These are phyloP conservation scores for Muscicapa adusta DNA, from an alignment of 2,113 vertebrate species.

Conservation along the genomic window DNA sequence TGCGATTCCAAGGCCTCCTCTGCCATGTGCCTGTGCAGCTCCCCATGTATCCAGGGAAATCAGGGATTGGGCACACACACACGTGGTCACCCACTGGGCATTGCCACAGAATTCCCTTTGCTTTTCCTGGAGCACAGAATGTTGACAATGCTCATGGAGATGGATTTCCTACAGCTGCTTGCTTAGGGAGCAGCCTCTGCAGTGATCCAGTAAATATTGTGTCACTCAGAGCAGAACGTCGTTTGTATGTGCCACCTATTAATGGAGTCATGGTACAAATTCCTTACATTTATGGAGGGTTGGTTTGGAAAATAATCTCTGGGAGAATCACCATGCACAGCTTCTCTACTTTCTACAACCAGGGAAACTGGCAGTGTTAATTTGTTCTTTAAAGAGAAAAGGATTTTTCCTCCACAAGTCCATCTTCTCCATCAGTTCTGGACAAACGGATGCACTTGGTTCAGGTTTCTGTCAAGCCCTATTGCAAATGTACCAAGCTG, in stretches of 20 bases:
- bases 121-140: not conserved
- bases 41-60: not conserved
- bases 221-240: not conserved
- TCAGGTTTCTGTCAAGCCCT: not conserved
- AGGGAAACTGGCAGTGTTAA: not conserved
- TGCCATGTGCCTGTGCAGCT: not conserved
- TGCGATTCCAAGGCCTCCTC: not conserved
- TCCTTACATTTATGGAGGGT: not conserved
- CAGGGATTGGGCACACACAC: not conserved
- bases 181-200: not conserved
- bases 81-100: not conserved
- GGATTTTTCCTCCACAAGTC: not conserved
- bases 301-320: not conserved
- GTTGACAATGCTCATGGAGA: not conserved
- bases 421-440: not conserved
- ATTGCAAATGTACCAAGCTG: not conserved
- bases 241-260: not conserved
- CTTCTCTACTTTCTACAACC: not conserved
- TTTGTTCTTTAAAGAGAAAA: not conserved
- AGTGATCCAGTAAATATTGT: not conserved
- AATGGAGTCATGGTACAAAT: not conserved
- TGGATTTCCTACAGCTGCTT: not conserved
- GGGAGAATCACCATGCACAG: not conserved
- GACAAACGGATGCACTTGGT: not conserved
- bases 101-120: not conserved